Evolutionary conservation across 2,113 vertebrate species (phyloP).

Genomic region (Colaptes auratus): DNA sequence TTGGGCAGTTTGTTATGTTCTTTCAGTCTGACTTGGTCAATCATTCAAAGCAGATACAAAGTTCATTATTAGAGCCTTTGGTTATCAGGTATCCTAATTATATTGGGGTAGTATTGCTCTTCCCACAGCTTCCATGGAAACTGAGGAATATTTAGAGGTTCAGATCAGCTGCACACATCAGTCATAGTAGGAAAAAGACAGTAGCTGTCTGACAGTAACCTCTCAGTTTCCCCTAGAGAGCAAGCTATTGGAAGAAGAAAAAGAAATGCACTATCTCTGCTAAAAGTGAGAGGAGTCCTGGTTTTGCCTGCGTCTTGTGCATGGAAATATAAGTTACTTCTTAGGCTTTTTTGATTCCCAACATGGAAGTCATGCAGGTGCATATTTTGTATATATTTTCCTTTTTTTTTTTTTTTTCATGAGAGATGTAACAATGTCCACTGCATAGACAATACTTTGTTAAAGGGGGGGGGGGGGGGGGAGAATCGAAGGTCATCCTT

Average conservation of each 20-base stretch:
- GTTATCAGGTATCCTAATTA: background rate
- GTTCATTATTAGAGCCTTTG: background rate
- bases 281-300: background rate
- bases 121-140: slow-evolving; percentile 31
- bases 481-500: background rate
- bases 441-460: background rate
- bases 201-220: background rate
- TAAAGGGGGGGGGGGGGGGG: background rate
- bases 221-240: background rate
- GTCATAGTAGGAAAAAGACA: background rate
- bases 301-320: background rate
- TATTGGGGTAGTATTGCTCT: background rate
- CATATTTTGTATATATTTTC: background rate
- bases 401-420: background rate
- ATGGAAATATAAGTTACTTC: background rate
- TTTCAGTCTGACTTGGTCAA: background rate
- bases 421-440: background rate
- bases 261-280: background rate
- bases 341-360: background rate
- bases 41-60: background rate
- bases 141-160: slow-evolving; percentile 6
- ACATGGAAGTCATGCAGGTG: background rate
- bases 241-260: background rate
- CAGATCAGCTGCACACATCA: background rate
- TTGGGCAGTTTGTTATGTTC: background rate